Base-by-base conservation (phyloP, 2,888 invertebrate genomes). In the Acleris emargana region DNA sequence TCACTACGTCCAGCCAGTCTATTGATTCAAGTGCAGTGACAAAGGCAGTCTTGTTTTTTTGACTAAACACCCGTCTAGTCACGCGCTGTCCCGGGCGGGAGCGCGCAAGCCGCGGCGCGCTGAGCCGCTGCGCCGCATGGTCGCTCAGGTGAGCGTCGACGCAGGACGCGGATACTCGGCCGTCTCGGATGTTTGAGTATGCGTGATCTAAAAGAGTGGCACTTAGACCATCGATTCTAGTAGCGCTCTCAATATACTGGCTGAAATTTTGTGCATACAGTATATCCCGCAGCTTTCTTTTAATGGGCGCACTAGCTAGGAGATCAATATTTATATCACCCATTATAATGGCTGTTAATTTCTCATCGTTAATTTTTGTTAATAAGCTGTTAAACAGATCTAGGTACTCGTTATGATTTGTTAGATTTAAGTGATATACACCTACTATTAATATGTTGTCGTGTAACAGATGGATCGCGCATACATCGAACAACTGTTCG, bases 251-350 rank as follows among this genome's bases (percentile, higher is more conserved):
- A 9, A 54, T 5, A 13, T 42, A 18, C 18, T 54, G 53, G n/a
- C 5, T 54, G 16, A 54, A 54, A 2, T n/a, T 18, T 2, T 54
- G 38, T 38, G 38, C 5, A 1, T 3, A 1, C 17, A 54, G 18
- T 1, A 38, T 20, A 17, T 54, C 53, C 13, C 7, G 2, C 20
- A 42, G 9, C 20, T 54, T 17, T 13, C 42, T 42, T 42, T 42
- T 42, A 2, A 16, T 11, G 3, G 42, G 11, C 11, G 42, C 11
- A 5, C 11, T 42, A 5, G 6, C 11, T 42, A 11, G 42, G 5
- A 55, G 20, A 22, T 55, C 22, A 4, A 55, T 55, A 45, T 55
- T 55, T 1, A 55, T 55, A 18, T 55, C 55, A 2, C 55, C 43
- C 43, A 43, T 55, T 55, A 43, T 43, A 7, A 55, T 55, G 5